Conservation (phyloP, 2,888 invertebrate species). For the Linnaemya vulpina region DNA sequence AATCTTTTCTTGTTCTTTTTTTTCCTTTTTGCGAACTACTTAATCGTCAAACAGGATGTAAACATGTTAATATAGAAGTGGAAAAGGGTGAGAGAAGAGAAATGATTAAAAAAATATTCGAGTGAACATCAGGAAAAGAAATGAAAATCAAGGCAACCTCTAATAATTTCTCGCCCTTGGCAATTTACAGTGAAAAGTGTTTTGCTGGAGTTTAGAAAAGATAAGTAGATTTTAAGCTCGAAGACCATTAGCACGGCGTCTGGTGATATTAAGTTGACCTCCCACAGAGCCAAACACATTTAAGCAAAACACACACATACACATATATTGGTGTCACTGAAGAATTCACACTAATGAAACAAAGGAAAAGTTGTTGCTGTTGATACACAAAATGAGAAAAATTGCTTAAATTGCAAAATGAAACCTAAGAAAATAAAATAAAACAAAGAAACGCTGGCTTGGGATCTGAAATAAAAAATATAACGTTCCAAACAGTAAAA, state of each 20-base stretch:
- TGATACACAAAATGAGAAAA: not conserved
- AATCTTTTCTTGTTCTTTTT: no score
- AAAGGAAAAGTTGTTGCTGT: conserved; percentile 33
- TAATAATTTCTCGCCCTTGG: conserved; percentile 50
- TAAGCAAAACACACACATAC: not conserved
- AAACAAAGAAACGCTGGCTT: not conserved
- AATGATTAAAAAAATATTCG: conserved; percentile 1
- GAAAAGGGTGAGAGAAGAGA: conserved; percentile 24
- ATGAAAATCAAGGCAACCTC: conserved; percentile 26
- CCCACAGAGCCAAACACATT: conserved; percentile 41
- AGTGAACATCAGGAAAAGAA: conserved; percentile 17
- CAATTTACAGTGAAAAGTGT: conserved; percentile 42
- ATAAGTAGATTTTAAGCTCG: conserved; percentile 68
- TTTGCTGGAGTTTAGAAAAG: conserved; percentile 40
- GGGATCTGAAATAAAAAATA: conserved; percentile 35
- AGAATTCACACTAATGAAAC: conserved; percentile 38
- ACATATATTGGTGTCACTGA: conserved; percentile 20
- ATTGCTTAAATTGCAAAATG: conserved; percentile 34
- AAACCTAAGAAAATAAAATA: conserved; percentile 8
- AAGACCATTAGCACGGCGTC: conserved; percentile 70
- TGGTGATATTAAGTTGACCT: conserved; percentile 75
- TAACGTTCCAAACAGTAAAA: conserved; percentile 42
- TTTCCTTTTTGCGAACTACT: conserved; percentile 58
- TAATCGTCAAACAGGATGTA: conserved; percentile 70
- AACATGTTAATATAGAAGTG: conserved; percentile 60